Evolutionary conservation across 1,140 invertebrate genomes (phyloP), one percentile per base, ranked within the genome.

Genomic region (Heliothis virescens): DNA sequence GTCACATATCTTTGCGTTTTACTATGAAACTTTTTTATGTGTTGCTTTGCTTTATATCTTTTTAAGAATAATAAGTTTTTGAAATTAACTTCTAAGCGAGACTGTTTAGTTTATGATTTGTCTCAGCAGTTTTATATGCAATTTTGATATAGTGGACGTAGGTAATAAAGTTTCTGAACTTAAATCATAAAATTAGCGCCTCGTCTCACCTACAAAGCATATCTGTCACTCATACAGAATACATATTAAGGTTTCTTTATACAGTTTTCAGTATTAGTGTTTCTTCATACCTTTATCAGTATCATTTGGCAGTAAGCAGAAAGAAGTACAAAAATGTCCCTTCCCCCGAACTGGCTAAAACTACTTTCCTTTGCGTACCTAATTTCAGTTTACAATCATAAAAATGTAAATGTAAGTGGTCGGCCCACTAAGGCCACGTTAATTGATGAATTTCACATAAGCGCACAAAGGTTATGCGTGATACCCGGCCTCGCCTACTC

Each of bases 361-460:
- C 69, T 57, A 53, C 47, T 50, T 50, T 15, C 5, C 52, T 71
- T 71, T 71, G 21, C n/a, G 7, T 29, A 29, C 52, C 53, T 72
- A 72, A 72, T 72, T 48, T 62, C 12, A 13, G 41, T 75, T 26
- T 71, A 71, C 67, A 53, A 71, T 71, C 48, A 75, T 75, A 41
- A 74, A 72, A 79, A 79, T 79, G 60, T 76, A 81, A 77, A 81
- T 72, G 65, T 77, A 72, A 77, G 72, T 75, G 65, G n/a, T 57
- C 48, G 72, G 52, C 26, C 11, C 18, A 74, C 60, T 85, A 80
- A 59, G 79, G 67, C 71, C 71, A 69, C 63, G 67, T 76, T 88
- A 87, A 86, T 87, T 88, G 87, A 88, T 84, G 81, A 85, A 87
- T 89, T 82, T 84, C 83, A 87, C 83, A 86, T 83, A 82, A 75